Evolutionary conservation across 2,797 vertebrate species (phyloP), one percentile per base, ranked within the genome.

Genomic region (Lacerta viridis): DNA sequence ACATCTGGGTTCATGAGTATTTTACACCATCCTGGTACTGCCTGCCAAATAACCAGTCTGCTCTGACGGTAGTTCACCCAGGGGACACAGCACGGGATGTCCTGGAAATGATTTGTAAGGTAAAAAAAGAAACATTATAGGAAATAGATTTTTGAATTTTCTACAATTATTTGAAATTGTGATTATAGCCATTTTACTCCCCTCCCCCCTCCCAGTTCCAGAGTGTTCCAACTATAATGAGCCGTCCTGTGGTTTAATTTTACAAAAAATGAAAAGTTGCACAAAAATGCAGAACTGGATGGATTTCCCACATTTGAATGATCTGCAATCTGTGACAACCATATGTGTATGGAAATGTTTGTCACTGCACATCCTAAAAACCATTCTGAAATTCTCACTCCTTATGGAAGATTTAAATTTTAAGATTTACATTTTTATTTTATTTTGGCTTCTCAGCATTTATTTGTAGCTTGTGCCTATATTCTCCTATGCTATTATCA

Each of bases 21-120:
- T 98, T 99, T 94, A 97, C 97, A 0, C 99, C 99, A 0, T 99
- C 99, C 89, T 99, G 99, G 99, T 98, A 99, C 85, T 98, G 98
- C 95, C 96, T 99, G 90, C 99, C 99, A 0, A 98, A 98, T 92
- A 98, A 98, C 93, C 98, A 98, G 95, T 98, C 99, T 0, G 97
- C 98, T 59, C 96, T 99, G 95, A 98, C 97, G 0, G 97, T 98
- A n/a, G 96, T 99, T 90, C 98, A 98, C 79, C 98, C 99, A 0
- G 98, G 98, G 1, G 98, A 99, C 95, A 98, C 97, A 0, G 94
- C 98, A 0, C 92, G 97, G 93, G 98, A 99, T 15, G 97, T 98
- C 84, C 96, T 99, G 92, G 98, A 98, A 80, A 91, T 96, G 23
- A 96, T 99, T 91, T 99, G 99, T 96, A 98, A 98, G 99, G 99